A percentile compares a stretch with the other conserved stretches of the same genome.
phyloP scores from a whole-genome alignment of 2,797 vertebrate species.

The Scarus forsteni region DNA sequence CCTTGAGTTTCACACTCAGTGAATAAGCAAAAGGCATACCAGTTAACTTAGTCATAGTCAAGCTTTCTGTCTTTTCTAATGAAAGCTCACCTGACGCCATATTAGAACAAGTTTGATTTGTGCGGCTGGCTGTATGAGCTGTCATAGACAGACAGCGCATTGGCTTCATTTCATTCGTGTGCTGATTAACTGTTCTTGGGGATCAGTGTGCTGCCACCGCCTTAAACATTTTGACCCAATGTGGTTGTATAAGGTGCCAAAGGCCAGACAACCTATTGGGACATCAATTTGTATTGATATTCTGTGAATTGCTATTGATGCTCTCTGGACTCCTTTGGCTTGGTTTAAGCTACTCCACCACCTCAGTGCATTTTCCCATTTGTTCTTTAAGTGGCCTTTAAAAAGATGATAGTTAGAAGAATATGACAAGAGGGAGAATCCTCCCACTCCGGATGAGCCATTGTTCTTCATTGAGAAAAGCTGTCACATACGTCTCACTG shows the following conservation, averaged over 20 bases:
- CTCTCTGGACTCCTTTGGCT: slow-evolving; percentile 7
- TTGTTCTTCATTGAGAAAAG: slow-evolving; percentile 37
- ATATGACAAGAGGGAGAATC: slow-evolving; percentile 18
- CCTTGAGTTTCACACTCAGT: too few relatives aligned
- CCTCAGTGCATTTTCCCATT: background rate
- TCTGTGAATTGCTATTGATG: slow-evolving; percentile 38
- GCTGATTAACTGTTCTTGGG: slow-evolving; percentile 34
- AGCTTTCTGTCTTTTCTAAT: slow-evolving; percentile 48
- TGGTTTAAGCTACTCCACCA: background rate
- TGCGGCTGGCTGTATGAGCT: slow-evolving; percentile 36
- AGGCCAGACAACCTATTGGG: slow-evolving; percentile 40
- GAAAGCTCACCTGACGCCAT: slow-evolving; percentile 67
- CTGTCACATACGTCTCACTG: slow-evolving; percentile 18
- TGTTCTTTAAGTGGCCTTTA: slow-evolving; percentile 12
- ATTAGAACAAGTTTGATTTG: slow-evolving; percentile 53
- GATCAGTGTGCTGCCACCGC: slow-evolving; percentile 1
- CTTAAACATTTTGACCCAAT: slow-evolving; percentile 17
- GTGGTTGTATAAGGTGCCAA: slow-evolving; percentile 33
- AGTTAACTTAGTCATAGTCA: slow-evolving; percentile 59
- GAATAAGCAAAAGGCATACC: background rate
- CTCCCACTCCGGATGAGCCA: slow-evolving; percentile 44
- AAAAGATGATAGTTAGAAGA: background rate
- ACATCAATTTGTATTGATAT: slow-evolving; percentile 44
- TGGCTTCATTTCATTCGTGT: slow-evolving; percentile 21
- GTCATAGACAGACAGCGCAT: slow-evolving; percentile 22